Evolutionary conservation across 2,888 invertebrate species (phyloP).

Genomic region (Synanthedon andrenaeformis): DNA sequence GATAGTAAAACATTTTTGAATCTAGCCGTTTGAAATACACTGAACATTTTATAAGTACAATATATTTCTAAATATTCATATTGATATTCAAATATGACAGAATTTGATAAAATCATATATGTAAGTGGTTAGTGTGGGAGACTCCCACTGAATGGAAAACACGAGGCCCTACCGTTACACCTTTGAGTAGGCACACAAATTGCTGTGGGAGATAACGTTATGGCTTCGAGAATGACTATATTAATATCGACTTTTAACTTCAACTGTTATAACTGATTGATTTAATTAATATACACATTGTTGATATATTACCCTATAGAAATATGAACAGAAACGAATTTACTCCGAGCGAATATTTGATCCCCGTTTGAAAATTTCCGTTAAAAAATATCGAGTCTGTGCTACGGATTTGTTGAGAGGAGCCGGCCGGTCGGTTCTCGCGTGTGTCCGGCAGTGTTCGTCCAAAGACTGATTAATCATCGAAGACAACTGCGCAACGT

Average conservation of each 20-base stretch:
- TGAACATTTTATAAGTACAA: too few relatives aligned
- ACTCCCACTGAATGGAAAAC: conserved; percentile 25
- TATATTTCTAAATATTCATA: not conserved
- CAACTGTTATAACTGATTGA: not conserved
- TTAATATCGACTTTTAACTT: not conserved
- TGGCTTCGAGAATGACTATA: conserved; percentile 21
- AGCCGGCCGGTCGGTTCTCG: conserved; percentile 34
- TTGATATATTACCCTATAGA: not conserved
- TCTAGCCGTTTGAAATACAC: not conserved
- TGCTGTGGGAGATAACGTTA: conserved; percentile 32
- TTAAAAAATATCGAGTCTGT: not conserved
- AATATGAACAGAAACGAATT: not conserved
- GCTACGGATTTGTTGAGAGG: conserved; percentile 12
- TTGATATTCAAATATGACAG: conserved; percentile 26
- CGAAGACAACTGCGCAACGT: conserved; percentile 58
- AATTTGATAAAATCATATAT: conserved; percentile 28
- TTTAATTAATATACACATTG: not conserved
- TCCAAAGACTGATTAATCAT: conserved; percentile 58
- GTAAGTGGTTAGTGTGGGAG: conserved; percentile 16
- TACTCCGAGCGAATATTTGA: not conserved
- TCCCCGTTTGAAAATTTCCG: not conserved
- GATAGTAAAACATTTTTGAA: not conserved
- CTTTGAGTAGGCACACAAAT: conserved; percentile 35
- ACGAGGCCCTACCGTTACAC: conserved; percentile 29
- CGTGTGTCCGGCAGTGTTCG: conserved; percentile 58